Percentiles rank a stretch among this genome's conserved stretches.
These are phyloP conservation scores for Macrosoma leucophasiata DNA, from an alignment of 2,888 invertebrate species.

Conservation along the genomic window DNA sequence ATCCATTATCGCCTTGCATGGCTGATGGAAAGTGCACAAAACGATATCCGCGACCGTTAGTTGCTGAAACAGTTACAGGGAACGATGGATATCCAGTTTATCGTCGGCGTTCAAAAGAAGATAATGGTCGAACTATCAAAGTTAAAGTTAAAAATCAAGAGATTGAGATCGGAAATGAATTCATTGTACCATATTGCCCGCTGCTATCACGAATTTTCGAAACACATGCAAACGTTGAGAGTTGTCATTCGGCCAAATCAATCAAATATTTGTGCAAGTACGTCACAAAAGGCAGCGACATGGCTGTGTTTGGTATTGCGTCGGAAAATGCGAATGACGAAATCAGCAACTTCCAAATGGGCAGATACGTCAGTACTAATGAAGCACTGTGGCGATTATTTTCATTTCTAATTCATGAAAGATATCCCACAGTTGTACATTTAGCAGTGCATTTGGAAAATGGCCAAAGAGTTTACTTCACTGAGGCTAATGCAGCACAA, in stretches of 20 bases:
- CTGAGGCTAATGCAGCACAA: conserved; percentile 15
- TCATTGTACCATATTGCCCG: conserved; percentile 38
- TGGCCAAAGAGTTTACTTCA: conserved; percentile 27
- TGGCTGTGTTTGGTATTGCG: conserved; percentile 16
- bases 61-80: conserved; percentile 25
- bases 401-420: conserved; percentile 26
- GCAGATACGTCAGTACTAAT: conserved; percentile 22
- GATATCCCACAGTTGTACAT: conserved; percentile 24
- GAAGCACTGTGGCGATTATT: conserved; percentile 30
- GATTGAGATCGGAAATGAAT: conserved; percentile 29
- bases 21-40: too few relatives aligned
- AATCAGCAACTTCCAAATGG: conserved; percentile 19
- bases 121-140: conserved; percentile 26
- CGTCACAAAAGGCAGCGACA: conserved; percentile 21
- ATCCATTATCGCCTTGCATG: too few relatives aligned
- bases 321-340: conserved; percentile 23
- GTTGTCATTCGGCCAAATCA: conserved; percentile 17
- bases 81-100: conserved; percentile 23
- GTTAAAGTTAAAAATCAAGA: conserved; percentile 22
- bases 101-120: conserved; percentile 23
- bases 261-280: conserved; percentile 24
- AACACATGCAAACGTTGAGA: conserved; percentile 17
- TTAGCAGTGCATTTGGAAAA: conserved; percentile 27
- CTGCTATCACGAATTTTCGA: conserved; percentile 30
- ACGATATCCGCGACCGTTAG: too few relatives aligned